These are phyloP conservation scores for Drosophila rubida DNA, from an alignment of 2,888 invertebrate species.

Conservation along the genomic window DNA sequence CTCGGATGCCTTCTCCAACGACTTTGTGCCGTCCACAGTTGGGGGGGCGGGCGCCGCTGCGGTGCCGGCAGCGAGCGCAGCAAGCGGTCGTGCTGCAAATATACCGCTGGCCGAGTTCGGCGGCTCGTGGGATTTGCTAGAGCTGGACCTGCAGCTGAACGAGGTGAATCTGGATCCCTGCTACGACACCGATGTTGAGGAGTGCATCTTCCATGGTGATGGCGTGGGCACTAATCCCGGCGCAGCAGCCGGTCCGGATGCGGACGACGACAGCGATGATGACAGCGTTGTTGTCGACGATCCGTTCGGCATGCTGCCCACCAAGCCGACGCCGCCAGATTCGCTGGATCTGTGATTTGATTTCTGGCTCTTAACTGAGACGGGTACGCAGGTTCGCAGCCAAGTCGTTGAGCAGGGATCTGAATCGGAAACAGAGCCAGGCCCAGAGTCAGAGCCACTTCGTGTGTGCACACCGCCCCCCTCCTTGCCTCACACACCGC, in stretches of 20 bases:
- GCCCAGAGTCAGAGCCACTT: not conserved
- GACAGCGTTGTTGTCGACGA: constrained; percentile 84
- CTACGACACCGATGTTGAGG: constrained; percentile 88
- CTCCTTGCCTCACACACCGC: constrained; percentile 19
- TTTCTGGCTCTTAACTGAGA: constrained; percentile 76
- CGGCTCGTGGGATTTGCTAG: constrained; percentile 88
- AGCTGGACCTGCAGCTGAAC: constrained; percentile 87
- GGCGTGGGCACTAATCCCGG: constrained; percentile 68
- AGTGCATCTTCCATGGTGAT: constrained; percentile 87
- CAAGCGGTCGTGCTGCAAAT: constrained; percentile 20
- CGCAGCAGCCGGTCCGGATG: not conserved
- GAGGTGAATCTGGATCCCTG: constrained; percentile 88
- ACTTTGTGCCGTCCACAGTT: constrained; percentile 85
- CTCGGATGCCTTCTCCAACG: constrained; percentile 88
- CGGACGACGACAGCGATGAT: constrained; percentile 44
- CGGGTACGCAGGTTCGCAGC: not conserved
- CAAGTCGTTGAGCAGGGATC: not conserved
- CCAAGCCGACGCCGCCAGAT: constrained; percentile 87
- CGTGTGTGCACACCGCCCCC: not conserved
- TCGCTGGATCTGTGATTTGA: constrained; percentile 85
- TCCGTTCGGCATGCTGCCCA: constrained; percentile 87
- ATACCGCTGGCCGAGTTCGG: constrained; percentile 85
- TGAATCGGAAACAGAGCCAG: not conserved
- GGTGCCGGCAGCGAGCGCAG: not conserved
- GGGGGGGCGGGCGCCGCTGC: not conserved